Evolutionary conservation across 23 tunicate species (phyloP), one percentile per base, ranked within the genome.

Genomic region (Ascidia mentula): DNA sequence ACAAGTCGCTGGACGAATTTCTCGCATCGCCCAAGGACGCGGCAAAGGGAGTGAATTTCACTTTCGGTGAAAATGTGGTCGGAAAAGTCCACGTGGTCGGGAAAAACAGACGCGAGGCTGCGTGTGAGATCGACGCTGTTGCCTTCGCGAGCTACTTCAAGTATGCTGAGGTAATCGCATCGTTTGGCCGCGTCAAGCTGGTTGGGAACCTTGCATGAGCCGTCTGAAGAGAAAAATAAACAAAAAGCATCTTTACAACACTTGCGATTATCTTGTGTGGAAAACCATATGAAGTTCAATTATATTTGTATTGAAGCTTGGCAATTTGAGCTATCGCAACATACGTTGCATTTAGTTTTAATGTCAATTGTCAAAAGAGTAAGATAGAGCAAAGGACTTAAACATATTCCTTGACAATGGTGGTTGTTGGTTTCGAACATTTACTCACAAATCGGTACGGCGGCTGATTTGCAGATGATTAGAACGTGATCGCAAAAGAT

Each of bases 1-100:
- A 53, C 65, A 53, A 53, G 65, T 5, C 1, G 65, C 65, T 53
- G 65, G 24, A 53, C 24, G 65, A 53, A 53, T 3, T 53, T 53
- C 13, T 53, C 65, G 24, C 65, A 53, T 20, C 65, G 65, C 22
- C 28, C 65, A 26, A 53, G 65, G 65, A 53, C 65, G 65, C 65
- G 65, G 13, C 65, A 53, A 9, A 53, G 65, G 65, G 65, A 53
- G 24, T 53, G 65, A 53, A 53, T 5, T 28, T 53, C 65, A 53
- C 65, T 53, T 28, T 53, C 65, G 65, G 65, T 53, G 65, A 53
- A 53, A 20, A 20, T 53, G 65, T 53, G 65, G 24, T 53, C 65
- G 13, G 12, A 20, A 9, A 53, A 53, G 24, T 53, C 65, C 28
- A 28, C 65, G 65, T 53, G 24, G 24, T 53, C 65, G 65, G 65